These are phyloP conservation scores for Hyalella azteca DNA, from an alignment of 2,888 invertebrate genomes.

Conservation along the genomic window DNA sequence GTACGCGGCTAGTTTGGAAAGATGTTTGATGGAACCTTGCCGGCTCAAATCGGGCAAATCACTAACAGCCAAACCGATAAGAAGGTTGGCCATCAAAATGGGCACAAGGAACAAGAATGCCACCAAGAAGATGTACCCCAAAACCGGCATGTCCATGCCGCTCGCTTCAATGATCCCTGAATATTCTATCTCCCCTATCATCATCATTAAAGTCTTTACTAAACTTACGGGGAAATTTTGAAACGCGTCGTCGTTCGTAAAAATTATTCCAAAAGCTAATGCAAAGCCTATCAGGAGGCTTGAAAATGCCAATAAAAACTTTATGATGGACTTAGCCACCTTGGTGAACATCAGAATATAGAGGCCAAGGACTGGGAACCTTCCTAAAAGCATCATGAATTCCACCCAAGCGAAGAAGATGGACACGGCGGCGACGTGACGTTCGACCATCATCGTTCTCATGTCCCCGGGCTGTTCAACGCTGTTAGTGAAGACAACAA, in stretches of 20 bases:
- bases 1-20: constrained; percentile 67
- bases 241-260: constrained; percentile 67
- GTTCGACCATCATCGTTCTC: constrained; percentile 62
- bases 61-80: constrained; percentile 70
- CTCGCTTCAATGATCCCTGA: constrained; percentile 64
- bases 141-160: constrained; percentile 20
- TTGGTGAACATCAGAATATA: constrained; percentile 71
- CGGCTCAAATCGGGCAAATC: constrained; percentile 69
- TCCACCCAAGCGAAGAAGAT: constrained; percentile 69
- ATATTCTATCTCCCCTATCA: constrained; percentile 71
- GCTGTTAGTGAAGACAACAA: constrained; percentile 63
- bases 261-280: constrained; percentile 69
- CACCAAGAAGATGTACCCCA: constrained; percentile 67
- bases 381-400: constrained; percentile 68
- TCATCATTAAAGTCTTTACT: constrained; percentile 70
- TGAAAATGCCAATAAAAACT: constrained; percentile 65
- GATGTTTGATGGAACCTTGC: constrained; percentile 67
- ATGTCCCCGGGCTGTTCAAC: constrained; percentile 3
- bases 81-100: constrained; percentile 70
- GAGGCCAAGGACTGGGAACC: constrained; percentile 69
- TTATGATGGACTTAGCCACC: constrained; percentile 68
- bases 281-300: constrained; percentile 69
- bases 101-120: constrained; percentile 68
- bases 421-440: constrained; percentile 67
- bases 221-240: constrained; percentile 67